phyloP scores from a whole-genome alignment of 2,797 vertebrate species.

The Pyrocephalus nanus region DNA sequence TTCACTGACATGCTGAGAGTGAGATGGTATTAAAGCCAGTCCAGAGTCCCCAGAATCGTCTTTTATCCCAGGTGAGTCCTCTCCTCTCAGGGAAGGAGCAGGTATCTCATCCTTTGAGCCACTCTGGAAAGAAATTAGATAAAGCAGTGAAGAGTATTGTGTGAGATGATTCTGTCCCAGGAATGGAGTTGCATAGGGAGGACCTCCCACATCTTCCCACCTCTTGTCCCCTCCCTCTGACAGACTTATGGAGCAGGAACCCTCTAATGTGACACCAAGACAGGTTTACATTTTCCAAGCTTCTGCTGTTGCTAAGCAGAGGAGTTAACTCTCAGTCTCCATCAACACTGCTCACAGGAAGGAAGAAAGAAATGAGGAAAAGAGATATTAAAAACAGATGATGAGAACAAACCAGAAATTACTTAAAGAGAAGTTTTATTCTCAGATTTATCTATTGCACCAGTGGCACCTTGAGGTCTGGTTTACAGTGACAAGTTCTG shows the following conservation, averaged over 20 bases:
- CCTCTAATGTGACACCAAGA: not conserved
- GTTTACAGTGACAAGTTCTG: not conserved
- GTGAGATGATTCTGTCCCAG: not conserved
- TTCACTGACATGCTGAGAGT: not conserved
- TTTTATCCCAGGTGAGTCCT: not conserved
- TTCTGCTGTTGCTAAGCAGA: conserved; percentile 51
- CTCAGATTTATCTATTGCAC: not conserved
- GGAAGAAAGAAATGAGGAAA: not conserved
- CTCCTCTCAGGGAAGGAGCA: not conserved
- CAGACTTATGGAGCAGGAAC: not conserved
- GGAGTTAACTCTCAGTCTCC: not conserved
- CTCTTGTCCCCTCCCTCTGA: not conserved
- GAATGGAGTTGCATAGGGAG: not conserved
- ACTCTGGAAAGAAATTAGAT: not conserved
- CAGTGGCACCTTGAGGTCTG: not conserved
- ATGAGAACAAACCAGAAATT: not conserved
- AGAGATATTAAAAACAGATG: not conserved
- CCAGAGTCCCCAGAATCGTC: not conserved
- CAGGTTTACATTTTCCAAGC: not conserved
- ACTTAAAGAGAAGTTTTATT: not conserved
- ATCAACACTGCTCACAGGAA: not conserved
- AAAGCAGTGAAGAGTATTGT: not conserved
- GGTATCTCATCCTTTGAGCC: not conserved
- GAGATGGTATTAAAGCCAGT: not conserved
- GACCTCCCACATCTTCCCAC: not conserved